Evolutionary conservation across 2,113 vertebrate genomes (phyloP).

Genomic region (Equus quagga): DNA sequence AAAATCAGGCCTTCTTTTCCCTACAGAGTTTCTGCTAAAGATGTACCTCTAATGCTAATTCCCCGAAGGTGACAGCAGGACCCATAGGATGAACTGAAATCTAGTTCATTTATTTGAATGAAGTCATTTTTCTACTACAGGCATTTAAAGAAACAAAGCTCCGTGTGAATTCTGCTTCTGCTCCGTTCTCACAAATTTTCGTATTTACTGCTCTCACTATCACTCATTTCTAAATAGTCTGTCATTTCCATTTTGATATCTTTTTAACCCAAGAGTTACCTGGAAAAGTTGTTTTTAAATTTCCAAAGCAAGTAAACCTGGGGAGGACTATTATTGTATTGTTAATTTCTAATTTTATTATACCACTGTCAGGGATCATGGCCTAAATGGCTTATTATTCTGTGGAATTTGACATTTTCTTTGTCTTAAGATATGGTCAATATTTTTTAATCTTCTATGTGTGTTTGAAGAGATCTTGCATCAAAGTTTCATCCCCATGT

Average conservation of each 20-base stretch:
- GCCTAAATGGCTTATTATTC: neutral
- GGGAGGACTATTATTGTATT: neutral
- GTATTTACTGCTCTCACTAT: neutral
- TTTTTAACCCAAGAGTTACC: neutral
- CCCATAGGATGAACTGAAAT: neutral
- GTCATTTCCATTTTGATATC: neutral
- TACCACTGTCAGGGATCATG: neutral
- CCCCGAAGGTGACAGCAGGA: neutral
- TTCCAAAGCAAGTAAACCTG: neutral
- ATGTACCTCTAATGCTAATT: neutral
- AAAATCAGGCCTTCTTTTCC: neutral
- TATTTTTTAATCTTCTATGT: neutral
- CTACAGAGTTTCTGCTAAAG: neutral
- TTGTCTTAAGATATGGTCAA: neutral
- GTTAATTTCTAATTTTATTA: neutral
- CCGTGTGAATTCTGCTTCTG: neutral
- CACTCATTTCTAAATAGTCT: neutral
- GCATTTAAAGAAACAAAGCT: neutral
- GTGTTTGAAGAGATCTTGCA: neutral
- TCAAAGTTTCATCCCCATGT: neutral
- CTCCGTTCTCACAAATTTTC: neutral
- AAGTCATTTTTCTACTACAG: neutral
- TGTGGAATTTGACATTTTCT: neutral
- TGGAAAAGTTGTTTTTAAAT: neutral
- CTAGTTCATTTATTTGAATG: neutral